A percentile compares a stretch with the other conserved stretches of the same genome.
These are phyloP conservation scores for Parnassius smintheus DNA, from an alignment of 2,888 invertebrate genomes.

Conservation along the genomic window DNA sequence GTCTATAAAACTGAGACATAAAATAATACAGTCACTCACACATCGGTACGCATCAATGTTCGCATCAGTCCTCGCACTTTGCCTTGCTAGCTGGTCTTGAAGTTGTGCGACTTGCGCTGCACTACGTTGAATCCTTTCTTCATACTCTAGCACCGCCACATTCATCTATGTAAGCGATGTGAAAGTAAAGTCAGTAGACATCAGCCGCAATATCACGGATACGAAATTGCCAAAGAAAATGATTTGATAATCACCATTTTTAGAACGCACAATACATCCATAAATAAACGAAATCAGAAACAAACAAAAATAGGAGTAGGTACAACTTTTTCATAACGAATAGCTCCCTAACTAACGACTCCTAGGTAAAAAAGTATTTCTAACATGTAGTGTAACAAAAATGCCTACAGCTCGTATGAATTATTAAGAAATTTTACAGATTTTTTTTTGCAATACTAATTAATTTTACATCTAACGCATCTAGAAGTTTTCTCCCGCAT, in stretches of 20 bases:
- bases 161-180: conserved; percentile 52
- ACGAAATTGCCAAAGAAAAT: background rate
- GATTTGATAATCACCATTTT: background rate
- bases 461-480: no score
- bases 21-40: conserved; percentile 41
- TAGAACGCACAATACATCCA: background rate
- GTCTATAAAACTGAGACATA: background rate
- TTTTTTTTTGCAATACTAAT: no score
- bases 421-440: no score
- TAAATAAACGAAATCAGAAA: no score
- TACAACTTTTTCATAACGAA: no score
- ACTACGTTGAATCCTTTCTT: conserved; percentile 69
- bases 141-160: conserved; percentile 68
- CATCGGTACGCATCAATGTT: conserved; percentile 67
- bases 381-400: no score
- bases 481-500: no score
- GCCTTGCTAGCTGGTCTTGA: conserved; percentile 62
- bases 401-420: no score
- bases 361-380: no score
- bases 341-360: no score
- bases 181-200: conserved; percentile 1
- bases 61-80: conserved; percentile 55
- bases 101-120: conserved; percentile 57
- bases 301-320: no score
- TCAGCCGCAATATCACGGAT: background rate